Evolutionary conservation across 2,888 invertebrate species (phyloP), one percentile per base, ranked within the genome.

Genomic region (Xanthia icteritia): DNA sequence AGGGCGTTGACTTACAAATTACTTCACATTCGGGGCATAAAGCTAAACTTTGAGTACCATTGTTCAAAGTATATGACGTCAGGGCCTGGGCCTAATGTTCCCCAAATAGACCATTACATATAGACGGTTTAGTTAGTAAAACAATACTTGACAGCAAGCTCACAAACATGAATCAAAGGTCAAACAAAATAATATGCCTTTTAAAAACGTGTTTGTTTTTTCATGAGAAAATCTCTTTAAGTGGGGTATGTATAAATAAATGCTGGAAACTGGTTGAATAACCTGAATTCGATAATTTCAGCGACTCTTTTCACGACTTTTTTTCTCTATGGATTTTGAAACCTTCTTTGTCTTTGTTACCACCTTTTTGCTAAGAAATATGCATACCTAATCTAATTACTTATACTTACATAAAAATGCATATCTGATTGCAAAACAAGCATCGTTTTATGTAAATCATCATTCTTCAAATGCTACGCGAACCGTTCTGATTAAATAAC

Each of bases 1-100:
- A 45, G 74, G 48, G 15, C 71, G 11, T 68, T 74, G 67, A 68
- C 84, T 69, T 61, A 56, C 56, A 75, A 68, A 79, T 80, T 45
- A 73, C 60, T 72, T 69, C 67, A 78, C 60, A 82, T 68, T 65
- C 0, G 68, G 72, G 45, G 64, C 71, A 51, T 48, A 36, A 71
- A 80, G 42, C 69, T 69, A 76, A 85, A 87, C 79, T 82, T 83
- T 85, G 75, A 77, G 81, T n/a, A 60, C 77, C 86, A 78, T 75
- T 81, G 88, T 83, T 42, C 67, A 23, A n/a, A 79, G 42, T 54
- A 56, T 48, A 42, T 83, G 86, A 83, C 83, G 75, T 78, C 78
- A 79, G 31, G 31, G 51, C 23, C 66, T 73, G 77, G 17, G 77
- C 48, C 23, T 56, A 76, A 79, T 79, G 79, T 61, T 51, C 27